Evolutionary conservation across 2,888 invertebrate genomes (phyloP), one percentile per base, ranked within the genome.

Genomic region (Nomada ruficornis): DNA sequence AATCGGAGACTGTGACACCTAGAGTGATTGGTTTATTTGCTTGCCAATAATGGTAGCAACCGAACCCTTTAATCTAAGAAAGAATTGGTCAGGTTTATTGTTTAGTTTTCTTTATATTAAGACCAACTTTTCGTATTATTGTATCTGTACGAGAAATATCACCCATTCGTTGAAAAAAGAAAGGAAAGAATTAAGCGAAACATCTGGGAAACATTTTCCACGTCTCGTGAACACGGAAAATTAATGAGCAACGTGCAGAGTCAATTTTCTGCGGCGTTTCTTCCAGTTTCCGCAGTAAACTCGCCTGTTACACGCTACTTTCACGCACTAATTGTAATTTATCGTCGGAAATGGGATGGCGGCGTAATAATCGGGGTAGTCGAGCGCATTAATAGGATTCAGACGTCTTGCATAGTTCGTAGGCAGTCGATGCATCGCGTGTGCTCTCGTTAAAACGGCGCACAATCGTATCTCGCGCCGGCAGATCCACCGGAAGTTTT

Each of bases 311-410:
- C 76, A 44, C 83, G 83, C 69, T 70, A 70, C 76, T 82, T 82
- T 82, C 83, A 63, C 60, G 52, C 71, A 47, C 52, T 82, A 82
- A 82, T 82, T 82, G 82, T 71, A 76, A 76, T 82, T 82, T 71
- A 82, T 82, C 82, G 82, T 63, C 76, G 70, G 47, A 60, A 74
- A 82, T 67, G 76, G 36, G 2, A 59, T 11, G 64, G 68, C 70
- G 54, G 68, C 60, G 57, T 75, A 70, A 68, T 83, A 83, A 75
- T 77, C 74, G 78, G 67, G 72, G 78, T 75, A 83, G 63, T 83
- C 59, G 78, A 82, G 70, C 69, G 83, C 83, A 68, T 84, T 88
- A 88, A 88, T 83, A 86, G 84, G 82, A 82, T 83, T 83, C 74
- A 23, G 62, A 36, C 60, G 80, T 79, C 80, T 74, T 62, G 67